A percentile compares a stretch with the other conserved stretches of the same genome.
Conservation (phyloP, 2,888 invertebrate genomes). For the Volucella bombylans region DNA sequence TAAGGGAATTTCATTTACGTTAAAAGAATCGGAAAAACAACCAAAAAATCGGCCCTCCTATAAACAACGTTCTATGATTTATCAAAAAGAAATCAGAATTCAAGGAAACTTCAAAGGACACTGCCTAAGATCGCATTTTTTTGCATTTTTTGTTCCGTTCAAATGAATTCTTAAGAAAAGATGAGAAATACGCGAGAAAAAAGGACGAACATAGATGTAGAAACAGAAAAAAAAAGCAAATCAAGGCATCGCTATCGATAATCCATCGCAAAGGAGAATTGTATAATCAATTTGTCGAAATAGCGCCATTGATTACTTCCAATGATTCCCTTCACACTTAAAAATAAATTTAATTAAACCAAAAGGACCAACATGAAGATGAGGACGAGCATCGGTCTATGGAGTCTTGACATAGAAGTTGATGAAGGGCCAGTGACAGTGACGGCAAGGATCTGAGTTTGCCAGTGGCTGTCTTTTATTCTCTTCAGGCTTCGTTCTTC, state of each 20-base stretch:
- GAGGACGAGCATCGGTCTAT: neutral
- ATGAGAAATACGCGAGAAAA: neutral
- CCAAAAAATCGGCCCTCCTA: slow-evolving; percentile 6
- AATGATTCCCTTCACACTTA: slow-evolving; percentile 52
- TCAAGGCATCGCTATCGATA: slow-evolving; percentile 45
- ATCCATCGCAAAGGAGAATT: slow-evolving; percentile 29
- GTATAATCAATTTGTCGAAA: slow-evolving; percentile 65
- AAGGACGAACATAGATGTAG: neutral
- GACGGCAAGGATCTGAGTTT: neutral
- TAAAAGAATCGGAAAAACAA: slow-evolving; percentile 12
- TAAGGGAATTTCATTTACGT: slow-evolving; percentile 2
- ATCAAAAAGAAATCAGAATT: slow-evolving; percentile 2
- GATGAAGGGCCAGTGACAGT: slow-evolving; percentile 2
- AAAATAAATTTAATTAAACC: slow-evolving; percentile 51
- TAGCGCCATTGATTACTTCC: slow-evolving; percentile 54
- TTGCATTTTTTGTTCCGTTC: slow-evolving; percentile 1
- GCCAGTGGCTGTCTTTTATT: neutral
- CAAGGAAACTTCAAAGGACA: neutral
- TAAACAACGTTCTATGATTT: slow-evolving; percentile 24
- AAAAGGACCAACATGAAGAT: slow-evolving; percentile 13
- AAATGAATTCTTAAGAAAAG: neutral
- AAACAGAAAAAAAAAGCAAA: slow-evolving; percentile 15
- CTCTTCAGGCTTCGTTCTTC: no score
- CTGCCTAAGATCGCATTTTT: neutral
- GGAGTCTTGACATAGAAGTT: slow-evolving; percentile 1